Percentiles rank a stretch among this genome's conserved stretches.
phyloP scores from a whole-genome alignment of 2,113 vertebrate species.

The Hippocampus barbouri region DNA sequence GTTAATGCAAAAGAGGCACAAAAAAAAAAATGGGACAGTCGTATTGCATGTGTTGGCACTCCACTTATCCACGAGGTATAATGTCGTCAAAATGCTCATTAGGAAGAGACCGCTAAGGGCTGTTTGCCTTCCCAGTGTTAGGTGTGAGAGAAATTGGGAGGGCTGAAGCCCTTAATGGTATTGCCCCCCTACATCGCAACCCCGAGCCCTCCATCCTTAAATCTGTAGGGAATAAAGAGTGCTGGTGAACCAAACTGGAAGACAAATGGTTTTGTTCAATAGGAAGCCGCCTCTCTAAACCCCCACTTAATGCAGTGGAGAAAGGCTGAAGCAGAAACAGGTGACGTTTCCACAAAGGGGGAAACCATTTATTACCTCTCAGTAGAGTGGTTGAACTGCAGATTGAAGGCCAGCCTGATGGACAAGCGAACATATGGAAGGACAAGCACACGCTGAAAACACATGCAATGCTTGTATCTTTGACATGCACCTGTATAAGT shows the following conservation, averaged over 20 bases:
- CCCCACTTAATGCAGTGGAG: slow-evolving; percentile 64
- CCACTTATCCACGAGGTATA: slow-evolving; percentile 56
- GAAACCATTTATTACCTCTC: slow-evolving; percentile 61
- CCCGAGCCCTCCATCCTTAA: slow-evolving; percentile 57
- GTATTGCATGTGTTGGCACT: slow-evolving; percentile 49
- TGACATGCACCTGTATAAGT: background rate
- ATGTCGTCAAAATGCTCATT: slow-evolving; percentile 66
- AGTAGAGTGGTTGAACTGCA: slow-evolving; percentile 25
- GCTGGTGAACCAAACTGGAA: slow-evolving; percentile 72
- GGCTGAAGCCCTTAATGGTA: slow-evolving; percentile 53
- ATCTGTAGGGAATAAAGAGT: slow-evolving; percentile 70
- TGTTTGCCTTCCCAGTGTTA: slow-evolving; percentile 60
- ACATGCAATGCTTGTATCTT: background rate
- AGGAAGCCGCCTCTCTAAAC: slow-evolving; percentile 69
- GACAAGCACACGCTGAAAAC: slow-evolving; percentile 3
- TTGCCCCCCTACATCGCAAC: slow-evolving; percentile 30
- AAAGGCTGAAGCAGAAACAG: slow-evolving; percentile 68
- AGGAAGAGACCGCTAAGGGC: slow-evolving; percentile 57
- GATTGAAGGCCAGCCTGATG: slow-evolving; percentile 39
- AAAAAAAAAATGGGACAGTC: slow-evolving; percentile 44
- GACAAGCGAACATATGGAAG: slow-evolving; percentile 31
- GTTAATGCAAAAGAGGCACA: slow-evolving; percentile 36
- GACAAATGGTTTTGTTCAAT: slow-evolving; percentile 74
- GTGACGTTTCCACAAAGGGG: slow-evolving; percentile 57
- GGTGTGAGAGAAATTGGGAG: slow-evolving; percentile 64